These are phyloP conservation scores for Ichneumoninae sp. DNA, from an alignment of 2,888 invertebrate genomes.

Conservation along the genomic window DNA sequence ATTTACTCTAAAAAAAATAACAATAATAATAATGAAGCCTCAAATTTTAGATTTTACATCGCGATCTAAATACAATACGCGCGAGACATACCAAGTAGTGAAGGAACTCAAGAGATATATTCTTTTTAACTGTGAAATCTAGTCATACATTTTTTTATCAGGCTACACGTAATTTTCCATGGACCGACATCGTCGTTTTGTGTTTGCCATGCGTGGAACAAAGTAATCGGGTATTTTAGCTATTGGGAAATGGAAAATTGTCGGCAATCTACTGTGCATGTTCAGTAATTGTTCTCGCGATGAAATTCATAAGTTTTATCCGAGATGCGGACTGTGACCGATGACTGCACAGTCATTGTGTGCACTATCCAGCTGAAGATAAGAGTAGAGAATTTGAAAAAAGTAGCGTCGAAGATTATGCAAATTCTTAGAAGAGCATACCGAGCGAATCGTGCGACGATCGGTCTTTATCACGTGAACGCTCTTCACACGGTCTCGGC, in stretches of 20 bases:
- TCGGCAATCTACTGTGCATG: not conserved
- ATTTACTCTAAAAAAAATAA: not conserved
- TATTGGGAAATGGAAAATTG: not conserved
- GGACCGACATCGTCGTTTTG: not conserved
- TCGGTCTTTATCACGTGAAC: conserved; percentile 23
- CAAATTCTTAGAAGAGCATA: conserved; percentile 8
- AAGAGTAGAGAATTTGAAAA: not conserved
- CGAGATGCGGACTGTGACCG: conserved; percentile 23
- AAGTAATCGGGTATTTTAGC: not conserved
- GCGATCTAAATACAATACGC: not conserved
- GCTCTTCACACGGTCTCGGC: conserved; percentile 4
- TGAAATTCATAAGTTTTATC: conserved; percentile 35
- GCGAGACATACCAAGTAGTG: not conserved
- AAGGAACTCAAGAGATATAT: conserved; percentile 32
- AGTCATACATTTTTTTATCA: conserved; percentile 48
- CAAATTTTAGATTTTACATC: not conserved
- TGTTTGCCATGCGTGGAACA: not conserved
- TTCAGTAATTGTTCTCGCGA: conserved; percentile 1
- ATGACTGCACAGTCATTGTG: conserved; percentile 12
- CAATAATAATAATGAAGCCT: not conserved
- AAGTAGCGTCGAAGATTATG: conserved; percentile 24
- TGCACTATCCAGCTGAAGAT: conserved; percentile 13
- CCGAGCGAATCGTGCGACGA: not conserved
- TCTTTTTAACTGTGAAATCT: conserved; percentile 56
- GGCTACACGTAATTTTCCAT: not conserved